phyloP scores from a whole-genome alignment of 2,888 invertebrate genomes.

The Caenorhabditis drosophilae region DNA sequence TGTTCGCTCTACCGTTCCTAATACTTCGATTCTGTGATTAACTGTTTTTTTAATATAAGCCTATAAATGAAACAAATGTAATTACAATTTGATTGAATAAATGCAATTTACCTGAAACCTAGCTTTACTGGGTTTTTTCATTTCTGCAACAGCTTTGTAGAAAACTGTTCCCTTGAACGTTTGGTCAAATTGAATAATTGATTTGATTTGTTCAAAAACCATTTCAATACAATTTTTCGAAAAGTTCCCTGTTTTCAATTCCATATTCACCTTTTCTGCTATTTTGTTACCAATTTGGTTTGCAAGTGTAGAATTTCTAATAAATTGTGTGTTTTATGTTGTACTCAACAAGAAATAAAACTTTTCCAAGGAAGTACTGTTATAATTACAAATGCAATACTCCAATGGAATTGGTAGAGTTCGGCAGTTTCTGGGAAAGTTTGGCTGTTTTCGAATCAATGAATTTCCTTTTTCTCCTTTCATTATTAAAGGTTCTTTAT shows the following conservation, averaged over 20 bases:
- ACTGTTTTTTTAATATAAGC: constrained; percentile 1
- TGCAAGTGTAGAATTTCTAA: constrained; percentile 15
- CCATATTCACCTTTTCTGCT: constrained; percentile 11
- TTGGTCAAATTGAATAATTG: constrained; percentile 13
- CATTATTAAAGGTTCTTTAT: constrained; percentile 11
- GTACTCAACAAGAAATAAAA: constrained; percentile 6
- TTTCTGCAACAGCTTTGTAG: constrained; percentile 15
- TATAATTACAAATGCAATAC: constrained; percentile 49
- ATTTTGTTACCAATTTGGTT: constrained; percentile 13
- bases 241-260: constrained; percentile 11
- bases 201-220: constrained; percentile 21
- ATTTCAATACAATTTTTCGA: constrained; percentile 21
- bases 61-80: background rate
- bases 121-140: constrained; percentile 24
- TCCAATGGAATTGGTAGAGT: constrained; percentile 42
- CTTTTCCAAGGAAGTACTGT: constrained; percentile 8
- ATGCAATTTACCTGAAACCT: constrained; percentile 13
- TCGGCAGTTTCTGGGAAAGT: constrained; percentile 29
- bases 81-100: background rate
- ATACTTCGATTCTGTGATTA: constrained; percentile 9
- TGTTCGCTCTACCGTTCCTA: constrained; percentile 27
- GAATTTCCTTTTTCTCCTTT: constrained; percentile 39
- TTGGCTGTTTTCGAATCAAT: constrained; percentile 38
- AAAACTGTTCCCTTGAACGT: constrained; percentile 19
- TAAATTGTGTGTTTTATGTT: no score